phyloP scores from a whole-genome alignment of 2,888 invertebrate genomes.

The Rhogogaster chlorosoma region DNA sequence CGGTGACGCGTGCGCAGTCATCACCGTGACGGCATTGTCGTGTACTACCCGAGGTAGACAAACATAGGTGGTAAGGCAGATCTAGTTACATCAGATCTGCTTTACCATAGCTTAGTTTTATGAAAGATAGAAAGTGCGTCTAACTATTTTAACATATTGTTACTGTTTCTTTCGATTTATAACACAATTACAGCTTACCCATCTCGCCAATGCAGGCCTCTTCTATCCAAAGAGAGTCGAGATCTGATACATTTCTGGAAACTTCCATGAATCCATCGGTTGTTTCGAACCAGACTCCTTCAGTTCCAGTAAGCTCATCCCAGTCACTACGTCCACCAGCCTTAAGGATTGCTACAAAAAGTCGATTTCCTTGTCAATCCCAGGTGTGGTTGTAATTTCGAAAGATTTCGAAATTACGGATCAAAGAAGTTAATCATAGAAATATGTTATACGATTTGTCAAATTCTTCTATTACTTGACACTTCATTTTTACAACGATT shows the following conservation, averaged over 20 bases:
- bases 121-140: no score
- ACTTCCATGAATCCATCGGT: not conserved
- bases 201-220: not conserved
- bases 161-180: not conserved
- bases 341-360: not conserved
- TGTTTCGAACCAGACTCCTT: conserved; percentile 16
- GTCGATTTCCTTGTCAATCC: not conserved
- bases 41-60: no score
- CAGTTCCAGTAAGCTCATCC: not conserved
- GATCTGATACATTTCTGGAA: not conserved
- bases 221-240: not conserved
- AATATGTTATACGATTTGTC: no score
- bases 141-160: no score
- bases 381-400: not conserved
- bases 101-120: no score
- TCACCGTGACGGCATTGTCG: no score
- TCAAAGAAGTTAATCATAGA: not conserved
- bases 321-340: not conserved
- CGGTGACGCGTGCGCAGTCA: no score
- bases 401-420: not conserved
- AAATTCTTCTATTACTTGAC: no score
- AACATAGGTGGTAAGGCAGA: no score
- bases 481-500: not conserved
- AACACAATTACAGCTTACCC: conserved; percentile 2
- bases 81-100: no score